Evolutionary conservation across 2,113 vertebrate species (phyloP), one percentile per base, ranked within the genome.

Genomic region (Petromus typicus): DNA sequence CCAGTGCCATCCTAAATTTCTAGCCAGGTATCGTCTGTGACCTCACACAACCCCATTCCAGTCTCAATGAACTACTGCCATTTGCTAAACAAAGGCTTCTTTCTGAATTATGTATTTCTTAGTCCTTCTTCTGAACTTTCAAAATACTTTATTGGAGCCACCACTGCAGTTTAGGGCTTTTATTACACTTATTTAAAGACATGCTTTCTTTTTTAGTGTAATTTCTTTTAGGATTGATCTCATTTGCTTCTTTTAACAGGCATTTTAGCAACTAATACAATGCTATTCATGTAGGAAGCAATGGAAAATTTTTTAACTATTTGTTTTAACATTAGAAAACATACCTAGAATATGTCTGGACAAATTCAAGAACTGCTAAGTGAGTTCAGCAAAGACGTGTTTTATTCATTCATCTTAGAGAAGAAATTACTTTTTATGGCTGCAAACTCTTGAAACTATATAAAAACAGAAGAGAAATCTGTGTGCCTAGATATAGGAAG

Each of bases 381-480:
- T 71, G 80, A 95, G 45, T 89, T 78, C 82, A 93, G 54, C n/a
- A 61, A 91, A 89, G 40, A 69, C 59, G 43, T 27, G 57, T 86
- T 4, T 92, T 81, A 75, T 88, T 84, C 45, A 61, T 63, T 92
- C 2, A 7, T 78, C 13, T 86, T 87, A 94, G 82, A 91, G 30
- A 92, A 86, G 22, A n/a, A 89, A 81, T 59, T 85, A 67, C 63
- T 34, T 69, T 87, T 75, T 67, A 81, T 66, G 48, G n/a, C 40
- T 90, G 48, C 34, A 79, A 92, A 86, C 82, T n/a, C 75, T 51
- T 69, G 17, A 79, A 64, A 61, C 20, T 79, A 32, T 66, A 86
- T 73, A 89, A 51, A 87, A 69, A 64, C 11, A 30, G 63, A 61
- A 66, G 51, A 81, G 63, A 23, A 95, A 84, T 90, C 37, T 73